Conservation (phyloP, 2,888 invertebrate species). For the Ganaspis brasiliensis region DNA sequence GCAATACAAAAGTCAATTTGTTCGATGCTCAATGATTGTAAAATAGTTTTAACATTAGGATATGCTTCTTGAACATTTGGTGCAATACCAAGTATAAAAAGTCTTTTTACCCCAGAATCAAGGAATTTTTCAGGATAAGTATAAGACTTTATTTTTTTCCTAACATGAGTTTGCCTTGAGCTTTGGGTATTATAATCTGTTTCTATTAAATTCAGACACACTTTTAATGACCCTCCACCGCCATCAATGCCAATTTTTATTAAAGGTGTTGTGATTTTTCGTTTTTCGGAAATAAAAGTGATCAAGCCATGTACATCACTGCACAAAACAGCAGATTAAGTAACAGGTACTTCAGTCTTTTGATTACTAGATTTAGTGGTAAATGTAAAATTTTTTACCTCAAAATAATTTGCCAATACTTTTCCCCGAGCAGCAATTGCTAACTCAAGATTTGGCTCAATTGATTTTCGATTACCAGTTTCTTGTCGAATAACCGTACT, state of each 20-base stretch:
- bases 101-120: slow-evolving; percentile 2
- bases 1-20: background rate
- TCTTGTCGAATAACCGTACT: background rate
- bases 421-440: background rate
- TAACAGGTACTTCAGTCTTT: background rate
- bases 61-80: slow-evolving; percentile 6
- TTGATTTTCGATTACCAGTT: slow-evolving; percentile 7
- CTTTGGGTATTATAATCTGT: no score
- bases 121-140: background rate
- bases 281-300: background rate
- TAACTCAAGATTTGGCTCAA: slow-evolving; percentile 10
- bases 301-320: slow-evolving; percentile 1
- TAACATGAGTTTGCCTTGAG: no score
- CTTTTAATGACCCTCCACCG: background rate
- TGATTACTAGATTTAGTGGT: background rate
- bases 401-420: background rate
- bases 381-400: background rate
- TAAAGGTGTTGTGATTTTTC: slow-evolving; percentile 1
- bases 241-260: slow-evolving; percentile 5
- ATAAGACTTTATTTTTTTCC: no score
- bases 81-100: slow-evolving; percentile 1
- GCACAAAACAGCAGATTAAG: background rate
- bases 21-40: background rate
- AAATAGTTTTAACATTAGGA: background rate
- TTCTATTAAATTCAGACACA: background rate